Conservation (phyloP, 2,888 invertebrate species). For the Drosophila phalerata region DNA sequence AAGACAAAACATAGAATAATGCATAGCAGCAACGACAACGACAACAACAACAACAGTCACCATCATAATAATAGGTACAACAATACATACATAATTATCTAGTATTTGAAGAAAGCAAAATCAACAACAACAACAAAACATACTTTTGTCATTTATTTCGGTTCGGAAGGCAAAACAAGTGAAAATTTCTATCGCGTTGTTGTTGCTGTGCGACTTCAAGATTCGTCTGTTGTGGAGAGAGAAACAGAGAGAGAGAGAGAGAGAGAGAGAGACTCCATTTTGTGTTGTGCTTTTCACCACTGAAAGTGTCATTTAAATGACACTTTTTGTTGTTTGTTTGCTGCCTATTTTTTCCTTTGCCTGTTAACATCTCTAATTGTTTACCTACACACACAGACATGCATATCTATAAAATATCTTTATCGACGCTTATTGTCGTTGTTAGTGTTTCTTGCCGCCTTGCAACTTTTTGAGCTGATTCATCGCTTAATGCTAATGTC, state of each 20-base stretch:
- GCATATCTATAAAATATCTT: background rate
- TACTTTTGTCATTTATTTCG: constrained; percentile 53
- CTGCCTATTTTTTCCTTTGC: constrained; percentile 43
- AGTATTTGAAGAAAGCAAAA: constrained; percentile 60
- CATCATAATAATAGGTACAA: constrained; percentile 29
- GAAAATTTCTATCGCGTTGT: constrained; percentile 36
- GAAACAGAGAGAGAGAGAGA: background rate
- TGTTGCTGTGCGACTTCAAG: constrained; percentile 21
- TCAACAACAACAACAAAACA: constrained; percentile 36
- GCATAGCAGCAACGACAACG: constrained; percentile 6
- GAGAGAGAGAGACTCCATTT: constrained; percentile 54
- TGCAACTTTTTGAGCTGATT: constrained; percentile 69
- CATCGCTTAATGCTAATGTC: constrained; percentile 58
- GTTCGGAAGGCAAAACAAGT: constrained; percentile 41
- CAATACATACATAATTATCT: constrained; percentile 35
- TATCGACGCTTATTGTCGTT: constrained; percentile 30
- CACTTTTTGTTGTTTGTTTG: constrained; percentile 44
- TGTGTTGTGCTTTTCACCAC: constrained; percentile 65
- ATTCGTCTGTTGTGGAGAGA: constrained; percentile 46
- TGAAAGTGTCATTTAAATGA: constrained; percentile 71
- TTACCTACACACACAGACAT: constrained; percentile 47
- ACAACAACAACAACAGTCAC: constrained; percentile 10
- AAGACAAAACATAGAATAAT: constrained; percentile 31
- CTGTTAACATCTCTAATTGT: constrained; percentile 60
- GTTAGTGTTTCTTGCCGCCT: constrained; percentile 27